Percentiles rank a stretch among this genome's conserved stretches.
phyloP scores from a whole-genome alignment of 2,113 vertebrate genomes.

The Synodontis membranacea region DNA sequence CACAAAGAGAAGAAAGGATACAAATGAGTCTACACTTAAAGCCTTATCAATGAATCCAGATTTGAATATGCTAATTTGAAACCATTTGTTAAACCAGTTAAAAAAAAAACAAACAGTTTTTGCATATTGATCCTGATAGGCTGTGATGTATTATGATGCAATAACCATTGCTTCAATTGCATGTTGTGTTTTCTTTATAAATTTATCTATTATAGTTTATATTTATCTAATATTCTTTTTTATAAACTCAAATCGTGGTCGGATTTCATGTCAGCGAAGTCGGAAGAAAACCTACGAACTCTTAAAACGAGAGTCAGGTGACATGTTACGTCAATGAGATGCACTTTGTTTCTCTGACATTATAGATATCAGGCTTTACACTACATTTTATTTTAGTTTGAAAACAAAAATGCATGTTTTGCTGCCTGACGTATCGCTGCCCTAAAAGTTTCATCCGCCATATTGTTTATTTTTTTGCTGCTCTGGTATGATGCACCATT shows the following conservation, averaged over 20 bases:
- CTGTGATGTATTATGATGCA: not conserved
- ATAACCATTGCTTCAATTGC: not conserved
- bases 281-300: too few relatives aligned
- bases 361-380: not conserved
- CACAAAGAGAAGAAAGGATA: not conserved
- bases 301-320: not conserved
- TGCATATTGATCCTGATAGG: not conserved
- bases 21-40: not conserved
- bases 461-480: not conserved
- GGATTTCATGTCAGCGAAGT: not conserved
- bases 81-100: not conserved
- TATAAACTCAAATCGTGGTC: not conserved
- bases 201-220: too few relatives aligned
- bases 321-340: not conserved
- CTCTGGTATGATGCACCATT: not conserved
- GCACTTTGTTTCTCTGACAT: not conserved
- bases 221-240: too few relatives aligned
- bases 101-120: not conserved
- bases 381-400: not conserved
- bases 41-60: not conserved
- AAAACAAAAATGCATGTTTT: not conserved
- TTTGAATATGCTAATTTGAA: not conserved
- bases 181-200: not conserved
- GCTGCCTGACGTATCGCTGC: too few relatives aligned
- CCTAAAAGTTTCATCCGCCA: not conserved